These are phyloP conservation scores for Monopterus albus DNA, from an alignment of 2,113 vertebrate species.

Conservation along the genomic window DNA sequence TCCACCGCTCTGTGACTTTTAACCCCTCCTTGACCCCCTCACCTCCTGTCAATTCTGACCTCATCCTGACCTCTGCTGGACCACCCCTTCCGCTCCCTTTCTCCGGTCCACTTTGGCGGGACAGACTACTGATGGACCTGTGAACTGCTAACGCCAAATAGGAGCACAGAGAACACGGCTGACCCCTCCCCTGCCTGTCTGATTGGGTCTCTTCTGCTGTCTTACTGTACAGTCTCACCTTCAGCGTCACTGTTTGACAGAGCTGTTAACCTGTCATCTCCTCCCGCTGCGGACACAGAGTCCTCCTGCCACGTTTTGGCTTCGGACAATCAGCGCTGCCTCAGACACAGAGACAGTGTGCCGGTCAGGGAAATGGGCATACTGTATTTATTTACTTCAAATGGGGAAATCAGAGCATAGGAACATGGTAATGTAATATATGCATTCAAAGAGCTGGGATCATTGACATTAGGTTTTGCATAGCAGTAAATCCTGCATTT, in stretches of 20 bases:
- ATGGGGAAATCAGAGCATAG: conserved; percentile 33
- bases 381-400: conserved; percentile 64
- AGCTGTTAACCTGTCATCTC: not conserved
- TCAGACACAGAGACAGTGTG: conserved; percentile 12
- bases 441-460: conserved; percentile 63
- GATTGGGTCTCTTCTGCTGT: conserved; percentile 46
- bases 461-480: conserved; percentile 26
- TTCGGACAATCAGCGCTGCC: conserved; percentile 72
- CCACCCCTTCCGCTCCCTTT: not conserved
- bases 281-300: not conserved
- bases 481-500: conserved; percentile 56
- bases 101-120: conserved; percentile 21
- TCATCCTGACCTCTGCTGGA: conserved; percentile 51
- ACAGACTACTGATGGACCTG: conserved; percentile 76
- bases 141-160: conserved; percentile 68
- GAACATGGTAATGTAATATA: conserved; percentile 44
- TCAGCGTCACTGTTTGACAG: conserved; percentile 4
- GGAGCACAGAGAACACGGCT: conserved; percentile 40
- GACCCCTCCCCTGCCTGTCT: not conserved
- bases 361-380: conserved; percentile 30
- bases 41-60: conserved; percentile 58
- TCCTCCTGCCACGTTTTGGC: conserved; percentile 28
- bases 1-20: conserved; percentile 85
- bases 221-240: conserved; percentile 32
- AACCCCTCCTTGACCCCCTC: not conserved